phyloP scores from a whole-genome alignment of 1,140 invertebrate species.

The Mesaphorura yosii region DNA sequence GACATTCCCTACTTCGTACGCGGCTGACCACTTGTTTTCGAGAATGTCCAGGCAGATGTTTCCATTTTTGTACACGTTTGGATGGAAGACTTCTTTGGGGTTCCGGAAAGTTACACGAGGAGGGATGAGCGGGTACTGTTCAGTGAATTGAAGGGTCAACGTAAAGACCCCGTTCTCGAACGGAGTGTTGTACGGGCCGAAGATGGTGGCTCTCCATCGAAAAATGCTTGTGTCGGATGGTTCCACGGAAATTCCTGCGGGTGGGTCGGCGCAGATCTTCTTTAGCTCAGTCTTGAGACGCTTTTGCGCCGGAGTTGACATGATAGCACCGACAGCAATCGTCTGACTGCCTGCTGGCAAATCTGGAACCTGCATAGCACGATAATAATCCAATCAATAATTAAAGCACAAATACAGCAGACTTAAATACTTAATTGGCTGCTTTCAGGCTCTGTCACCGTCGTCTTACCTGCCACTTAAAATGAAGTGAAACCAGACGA shows the following conservation, averaged over 20 bases:
- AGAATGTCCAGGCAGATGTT: slow-evolving; percentile 56
- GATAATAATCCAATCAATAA: too few relatives aligned
- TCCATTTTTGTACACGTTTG: slow-evolving; percentile 59
- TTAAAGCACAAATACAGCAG: too few relatives aligned
- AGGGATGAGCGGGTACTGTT: slow-evolving; percentile 59
- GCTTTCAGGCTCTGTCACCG: too few relatives aligned
- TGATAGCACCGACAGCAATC: too few relatives aligned
- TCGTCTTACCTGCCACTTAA: too few relatives aligned
- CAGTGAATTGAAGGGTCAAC: slow-evolving; percentile 53
- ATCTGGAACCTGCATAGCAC: too few relatives aligned
- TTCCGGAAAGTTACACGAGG: slow-evolving; percentile 51
- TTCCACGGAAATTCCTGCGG: not conserved
- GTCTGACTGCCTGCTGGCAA: too few relatives aligned
- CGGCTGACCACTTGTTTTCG: slow-evolving; percentile 54
- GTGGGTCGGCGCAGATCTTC: not conserved
- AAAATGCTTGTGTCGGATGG: not conserved
- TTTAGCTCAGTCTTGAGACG: not conserved
- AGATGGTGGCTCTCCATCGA: not conserved
- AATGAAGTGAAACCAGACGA: too few relatives aligned
- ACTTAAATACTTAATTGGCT: too few relatives aligned
- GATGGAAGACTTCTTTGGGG: slow-evolving; percentile 55
- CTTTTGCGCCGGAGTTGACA: too few relatives aligned
- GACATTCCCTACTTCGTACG: slow-evolving; percentile 48
- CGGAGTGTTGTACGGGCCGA: slow-evolving; percentile 52
- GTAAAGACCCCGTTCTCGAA: slow-evolving; percentile 63